These are phyloP conservation scores for Mesocricetus auratus DNA, from an alignment of 2,113 vertebrate species.

Conservation along the genomic window DNA sequence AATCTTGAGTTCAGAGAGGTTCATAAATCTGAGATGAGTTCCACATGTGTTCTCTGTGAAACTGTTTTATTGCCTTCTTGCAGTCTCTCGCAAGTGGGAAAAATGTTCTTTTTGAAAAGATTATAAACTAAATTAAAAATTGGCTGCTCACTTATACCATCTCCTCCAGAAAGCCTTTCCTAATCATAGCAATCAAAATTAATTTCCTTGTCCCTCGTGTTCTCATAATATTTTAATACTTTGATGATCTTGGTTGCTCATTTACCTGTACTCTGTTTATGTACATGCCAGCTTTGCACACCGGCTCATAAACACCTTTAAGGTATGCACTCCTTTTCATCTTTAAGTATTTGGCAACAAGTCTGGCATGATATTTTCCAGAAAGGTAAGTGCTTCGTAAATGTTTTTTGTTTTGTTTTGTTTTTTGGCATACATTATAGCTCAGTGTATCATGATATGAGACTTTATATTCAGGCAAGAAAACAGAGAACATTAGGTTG, in stretches of 20 bases:
- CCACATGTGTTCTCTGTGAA: slow-evolving; percentile 43
- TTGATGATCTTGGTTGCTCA: slow-evolving; percentile 41
- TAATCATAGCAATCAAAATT: slow-evolving; percentile 73
- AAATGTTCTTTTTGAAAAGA: slow-evolving; percentile 39
- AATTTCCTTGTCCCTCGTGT: slow-evolving; percentile 55
- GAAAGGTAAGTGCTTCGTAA: slow-evolving; percentile 53
- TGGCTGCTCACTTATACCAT: slow-evolving; percentile 25
- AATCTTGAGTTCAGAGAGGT: background rate
- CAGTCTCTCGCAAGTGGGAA: slow-evolving; percentile 15
- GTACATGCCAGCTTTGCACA: slow-evolving; percentile 34
- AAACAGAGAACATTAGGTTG: background rate
- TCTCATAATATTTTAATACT: slow-evolving; percentile 62
- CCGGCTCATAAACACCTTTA: slow-evolving; percentile 40
- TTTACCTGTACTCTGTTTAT: slow-evolving; percentile 39
- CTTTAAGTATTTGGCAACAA: background rate
- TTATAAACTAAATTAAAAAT: slow-evolving; percentile 59
- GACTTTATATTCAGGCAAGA: background rate
- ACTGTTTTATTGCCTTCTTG: slow-evolving; percentile 13
- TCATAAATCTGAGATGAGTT: slow-evolving; percentile 50
- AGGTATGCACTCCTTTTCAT: slow-evolving; percentile 27
- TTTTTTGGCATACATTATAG: background rate
- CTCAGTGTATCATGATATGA: slow-evolving; percentile 10
- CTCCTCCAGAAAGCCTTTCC: slow-evolving; percentile 45
- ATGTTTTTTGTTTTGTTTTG: slow-evolving; percentile 7
- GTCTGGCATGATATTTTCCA: background rate